These are phyloP conservation scores for Tetranychus truncatus DNA, from an alignment of 2,888 invertebrate species.

Conservation along the genomic window DNA sequence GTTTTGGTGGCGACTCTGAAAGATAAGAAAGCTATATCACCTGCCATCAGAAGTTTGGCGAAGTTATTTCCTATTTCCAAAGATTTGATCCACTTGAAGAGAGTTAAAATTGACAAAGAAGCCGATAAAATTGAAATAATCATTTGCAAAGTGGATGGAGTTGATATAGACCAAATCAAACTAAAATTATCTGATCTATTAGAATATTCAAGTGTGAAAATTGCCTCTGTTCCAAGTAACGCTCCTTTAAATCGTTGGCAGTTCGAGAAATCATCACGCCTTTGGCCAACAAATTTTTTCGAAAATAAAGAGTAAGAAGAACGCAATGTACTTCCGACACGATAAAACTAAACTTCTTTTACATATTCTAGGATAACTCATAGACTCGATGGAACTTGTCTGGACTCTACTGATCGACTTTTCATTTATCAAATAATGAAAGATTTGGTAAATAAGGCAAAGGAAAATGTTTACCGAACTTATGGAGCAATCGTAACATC, in stretches of 20 bases:
- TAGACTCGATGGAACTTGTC: slow-evolving; percentile 42
- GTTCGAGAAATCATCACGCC: slow-evolving; percentile 41
- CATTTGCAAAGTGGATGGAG: background rate
- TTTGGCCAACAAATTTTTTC: slow-evolving; percentile 72
- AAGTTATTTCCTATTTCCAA: background rate
- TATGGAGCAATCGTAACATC: background rate
- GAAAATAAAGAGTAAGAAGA: slow-evolving; percentile 41
- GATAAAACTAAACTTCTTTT: slow-evolving; percentile 8
- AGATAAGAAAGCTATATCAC: background rate
- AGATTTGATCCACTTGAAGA: slow-evolving; percentile 14
- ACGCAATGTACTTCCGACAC: background rate
- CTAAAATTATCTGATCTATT: background rate
- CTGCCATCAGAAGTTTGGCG: background rate
- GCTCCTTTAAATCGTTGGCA: slow-evolving; percentile 49
- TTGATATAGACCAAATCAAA: background rate
- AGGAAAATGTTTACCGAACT: background rate
- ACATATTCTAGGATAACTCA: slow-evolving; percentile 23
- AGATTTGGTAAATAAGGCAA: slow-evolving; percentile 4
- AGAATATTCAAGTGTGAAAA: background rate
- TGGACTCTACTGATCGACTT: slow-evolving; percentile 39
- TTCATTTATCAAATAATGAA: slow-evolving; percentile 43
- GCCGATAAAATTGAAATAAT: slow-evolving; percentile 10
- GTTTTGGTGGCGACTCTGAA: background rate
- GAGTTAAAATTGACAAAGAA: slow-evolving; percentile 6
- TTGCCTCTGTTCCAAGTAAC: slow-evolving; percentile 24